Evolutionary conservation across 2,113 vertebrate genomes (phyloP).

Genomic region (Sisor rabdophorus): DNA sequence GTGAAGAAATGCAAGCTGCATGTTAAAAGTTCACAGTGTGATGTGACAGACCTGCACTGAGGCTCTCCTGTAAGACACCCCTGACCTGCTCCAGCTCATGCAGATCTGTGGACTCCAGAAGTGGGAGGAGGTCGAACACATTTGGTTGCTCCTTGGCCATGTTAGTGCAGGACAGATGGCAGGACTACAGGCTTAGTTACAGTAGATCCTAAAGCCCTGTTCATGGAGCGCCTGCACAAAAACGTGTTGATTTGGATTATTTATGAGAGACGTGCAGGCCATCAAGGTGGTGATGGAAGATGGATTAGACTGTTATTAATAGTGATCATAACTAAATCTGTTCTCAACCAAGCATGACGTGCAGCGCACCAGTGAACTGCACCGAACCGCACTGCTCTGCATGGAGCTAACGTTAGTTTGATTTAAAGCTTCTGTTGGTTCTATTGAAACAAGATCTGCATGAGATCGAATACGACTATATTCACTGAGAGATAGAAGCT

Average conservation of each 20-base stretch:
- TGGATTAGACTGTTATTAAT: not conserved
- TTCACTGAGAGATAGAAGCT: not conserved
- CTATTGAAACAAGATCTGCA: not conserved
- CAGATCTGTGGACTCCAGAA: slow-evolving; percentile 85
- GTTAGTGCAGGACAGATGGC: slow-evolving; percentile 35
- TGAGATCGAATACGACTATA: not conserved
- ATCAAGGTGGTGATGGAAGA: not conserved
- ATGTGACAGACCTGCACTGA: slow-evolving; percentile 75
- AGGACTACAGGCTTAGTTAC: slow-evolving; percentile 44
- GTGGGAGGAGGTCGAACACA: slow-evolving; percentile 81
- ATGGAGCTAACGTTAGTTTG: not conserved
- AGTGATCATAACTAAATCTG: not conserved
- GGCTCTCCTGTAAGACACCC: slow-evolving; percentile 78
- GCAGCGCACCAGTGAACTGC: not conserved
- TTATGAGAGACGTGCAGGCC: not conserved
- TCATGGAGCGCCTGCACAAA: slow-evolving; percentile 40
- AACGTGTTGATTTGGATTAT: not conserved
- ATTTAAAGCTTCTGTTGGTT: not conserved
- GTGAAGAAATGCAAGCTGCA: slow-evolving; percentile 10
- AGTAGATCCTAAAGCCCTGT: slow-evolving; percentile 36
- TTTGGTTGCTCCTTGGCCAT: slow-evolving; percentile 84
- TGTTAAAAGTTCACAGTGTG: not conserved
- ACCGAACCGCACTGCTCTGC: too few relatives aligned
- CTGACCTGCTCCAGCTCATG: slow-evolving; percentile 81
- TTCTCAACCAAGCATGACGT: not conserved